Percentiles rank a stretch among this genome's conserved stretches.
Conservation (phyloP, 2,797 vertebrate genomes). For the Pteropus rufus region DNA sequence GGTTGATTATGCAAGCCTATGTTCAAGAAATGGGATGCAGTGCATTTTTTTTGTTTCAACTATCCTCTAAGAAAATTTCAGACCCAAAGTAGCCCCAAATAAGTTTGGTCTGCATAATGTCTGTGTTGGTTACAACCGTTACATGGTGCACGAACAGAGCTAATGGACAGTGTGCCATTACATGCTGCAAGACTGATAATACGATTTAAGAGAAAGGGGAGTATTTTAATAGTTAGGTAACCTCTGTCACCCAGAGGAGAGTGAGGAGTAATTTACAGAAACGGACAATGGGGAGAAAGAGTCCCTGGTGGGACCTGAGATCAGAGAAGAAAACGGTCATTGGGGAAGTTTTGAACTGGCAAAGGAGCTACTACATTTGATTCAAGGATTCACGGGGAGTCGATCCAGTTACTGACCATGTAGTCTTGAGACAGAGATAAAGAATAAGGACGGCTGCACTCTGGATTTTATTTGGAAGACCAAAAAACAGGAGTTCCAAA, state of each 20-base stretch:
- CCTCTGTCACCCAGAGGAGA: not conserved
- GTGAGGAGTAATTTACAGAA: not conserved
- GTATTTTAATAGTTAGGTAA: not conserved
- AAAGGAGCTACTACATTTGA: not conserved
- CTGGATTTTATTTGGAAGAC: conserved; percentile 1
- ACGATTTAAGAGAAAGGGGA: not conserved
- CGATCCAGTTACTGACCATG: not conserved
- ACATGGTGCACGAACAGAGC: not conserved
- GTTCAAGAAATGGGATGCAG: conserved; percentile 47
- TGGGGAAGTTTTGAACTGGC: not conserved
- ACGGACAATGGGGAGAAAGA: not conserved
- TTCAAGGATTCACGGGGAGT: not conserved
- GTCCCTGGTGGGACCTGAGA: not conserved
- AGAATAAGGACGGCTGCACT: not conserved
- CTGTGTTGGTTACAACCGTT: not conserved
- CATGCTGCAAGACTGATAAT: not conserved
- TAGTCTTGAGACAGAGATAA: not conserved
- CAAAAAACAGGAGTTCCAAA: not conserved
- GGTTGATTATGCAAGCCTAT: conserved; percentile 66
- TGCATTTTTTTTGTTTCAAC: not conserved
- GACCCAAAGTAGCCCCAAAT: not conserved
- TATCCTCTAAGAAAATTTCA: conserved; percentile 51
- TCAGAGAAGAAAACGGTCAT: not conserved
- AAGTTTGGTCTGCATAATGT: not conserved
- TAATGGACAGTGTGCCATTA: not conserved